phyloP scores from a whole-genome alignment of 2,797 vertebrate species.

The Bovichtus variegatus region DNA sequence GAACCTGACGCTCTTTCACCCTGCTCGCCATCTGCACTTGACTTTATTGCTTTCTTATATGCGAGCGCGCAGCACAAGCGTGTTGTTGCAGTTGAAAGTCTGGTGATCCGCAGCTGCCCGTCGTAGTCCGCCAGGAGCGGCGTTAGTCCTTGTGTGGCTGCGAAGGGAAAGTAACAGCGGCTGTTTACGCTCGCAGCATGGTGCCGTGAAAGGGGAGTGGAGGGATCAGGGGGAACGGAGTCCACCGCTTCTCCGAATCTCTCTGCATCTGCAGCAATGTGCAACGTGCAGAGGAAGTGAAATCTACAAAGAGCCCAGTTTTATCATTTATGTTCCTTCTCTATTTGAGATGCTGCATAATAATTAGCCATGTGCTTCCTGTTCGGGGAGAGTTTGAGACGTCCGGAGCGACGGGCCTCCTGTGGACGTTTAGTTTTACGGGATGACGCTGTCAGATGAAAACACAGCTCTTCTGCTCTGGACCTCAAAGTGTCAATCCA shows the following conservation, averaged over 20 bases:
- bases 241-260: slow-evolving; percentile 20
- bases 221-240: slow-evolving; percentile 32
- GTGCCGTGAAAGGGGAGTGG: slow-evolving; percentile 8
- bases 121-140: slow-evolving; percentile 39
- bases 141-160: slow-evolving; percentile 37
- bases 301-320: background rate
- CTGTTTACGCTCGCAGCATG: slow-evolving; percentile 53
- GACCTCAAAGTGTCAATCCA: background rate
- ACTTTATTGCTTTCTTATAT: background rate
- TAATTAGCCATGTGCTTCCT: too few species aligned
- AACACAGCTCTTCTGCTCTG: too few species aligned
- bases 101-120: slow-evolving; percentile 15
- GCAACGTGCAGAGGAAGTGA: too few species aligned
- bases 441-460: too few species aligned
- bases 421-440: too few species aligned
- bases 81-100: background rate
- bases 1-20: background rate
- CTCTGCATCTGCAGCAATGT: background rate
- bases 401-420: too few species aligned
- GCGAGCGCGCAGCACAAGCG: background rate
- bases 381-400: too few species aligned
- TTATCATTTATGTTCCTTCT: background rate
- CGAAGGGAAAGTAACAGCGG: slow-evolving; percentile 19
- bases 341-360: background rate
- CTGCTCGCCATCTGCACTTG: background rate